A percentile compares a stretch with the other conserved stretches of the same genome.
Evolutionary conservation across 1,140 invertebrate genomes (phyloP).

Genomic region (Drosophila triauraria): DNA sequence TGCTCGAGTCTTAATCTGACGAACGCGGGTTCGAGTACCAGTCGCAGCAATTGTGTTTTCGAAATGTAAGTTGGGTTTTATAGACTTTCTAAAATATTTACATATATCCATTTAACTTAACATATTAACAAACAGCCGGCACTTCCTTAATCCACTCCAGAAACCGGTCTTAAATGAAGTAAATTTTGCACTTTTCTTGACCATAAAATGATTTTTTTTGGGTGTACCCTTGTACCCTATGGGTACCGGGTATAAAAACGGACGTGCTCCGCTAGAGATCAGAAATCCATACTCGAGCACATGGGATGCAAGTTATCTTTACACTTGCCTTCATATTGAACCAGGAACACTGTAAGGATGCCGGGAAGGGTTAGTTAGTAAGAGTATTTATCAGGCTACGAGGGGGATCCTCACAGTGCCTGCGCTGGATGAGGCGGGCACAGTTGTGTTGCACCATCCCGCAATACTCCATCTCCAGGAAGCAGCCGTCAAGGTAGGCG

Average conservation of each 20-base stretch:
- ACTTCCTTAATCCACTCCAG: no score
- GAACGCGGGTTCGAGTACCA: no score
- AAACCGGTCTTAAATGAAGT: no score
- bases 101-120: no score
- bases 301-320: background rate
- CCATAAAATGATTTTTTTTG: no score
- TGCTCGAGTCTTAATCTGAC: no score
- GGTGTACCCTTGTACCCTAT: no score
- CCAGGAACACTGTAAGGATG: background rate
- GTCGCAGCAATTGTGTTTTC: no score
- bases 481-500: background rate
- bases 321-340: constrained; percentile 21
- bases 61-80: no score
- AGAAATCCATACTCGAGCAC: constrained; percentile 13
- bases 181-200: no score
- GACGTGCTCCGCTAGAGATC: constrained; percentile 12
- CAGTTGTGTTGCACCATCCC: constrained; percentile 45
- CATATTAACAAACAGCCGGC: no score
- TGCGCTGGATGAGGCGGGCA: constrained; percentile 12
- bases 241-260: constrained; percentile 10
- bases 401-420: constrained; percentile 20
- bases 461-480: constrained; percentile 24
- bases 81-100: no score
- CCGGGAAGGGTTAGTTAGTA: background rate
- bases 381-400: background rate